Evolutionary conservation across 2,113 vertebrate genomes (phyloP).

Genomic region (Origma solitaria): DNA sequence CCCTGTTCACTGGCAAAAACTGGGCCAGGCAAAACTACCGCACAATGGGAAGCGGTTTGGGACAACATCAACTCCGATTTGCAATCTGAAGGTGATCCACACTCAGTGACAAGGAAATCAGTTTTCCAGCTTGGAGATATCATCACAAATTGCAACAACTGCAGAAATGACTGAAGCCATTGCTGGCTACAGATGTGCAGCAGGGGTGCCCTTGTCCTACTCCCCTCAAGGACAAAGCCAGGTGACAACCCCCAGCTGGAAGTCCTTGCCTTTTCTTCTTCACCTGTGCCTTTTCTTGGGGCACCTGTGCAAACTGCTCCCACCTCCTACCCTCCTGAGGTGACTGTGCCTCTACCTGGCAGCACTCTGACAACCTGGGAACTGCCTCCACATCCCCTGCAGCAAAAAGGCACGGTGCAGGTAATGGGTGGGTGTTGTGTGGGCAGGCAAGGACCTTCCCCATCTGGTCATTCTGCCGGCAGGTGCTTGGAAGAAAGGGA

Average conservation of each 20-base stretch:
- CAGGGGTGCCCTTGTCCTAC: not conserved
- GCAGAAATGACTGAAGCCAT: not conserved
- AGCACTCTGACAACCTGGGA: not conserved
- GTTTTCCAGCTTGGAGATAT: not conserved
- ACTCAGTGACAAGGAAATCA: not conserved
- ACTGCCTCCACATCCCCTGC: not conserved
- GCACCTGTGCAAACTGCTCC: not conserved
- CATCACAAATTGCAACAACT: not conserved
- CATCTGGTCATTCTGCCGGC: not conserved
- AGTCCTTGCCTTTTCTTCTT: not conserved
- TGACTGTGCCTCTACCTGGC: not conserved
- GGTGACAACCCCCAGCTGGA: not conserved
- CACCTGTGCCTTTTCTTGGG: not conserved
- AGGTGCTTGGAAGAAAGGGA: not conserved
- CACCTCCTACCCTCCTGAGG: not conserved
- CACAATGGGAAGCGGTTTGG: not conserved
- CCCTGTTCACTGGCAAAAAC: too few species aligned
- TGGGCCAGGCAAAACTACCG: too few species aligned
- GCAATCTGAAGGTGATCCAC: not conserved
- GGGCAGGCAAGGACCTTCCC: not conserved
- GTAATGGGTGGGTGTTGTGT: rapidly evolving
- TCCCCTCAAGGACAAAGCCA: not conserved
- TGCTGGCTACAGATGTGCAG: not conserved
- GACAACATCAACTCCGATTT: not conserved
- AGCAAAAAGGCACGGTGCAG: not conserved